Evolutionary conservation across 2,888 invertebrate species (phyloP), one percentile per base, ranked within the genome.

Genomic region (Unio delphinus): DNA sequence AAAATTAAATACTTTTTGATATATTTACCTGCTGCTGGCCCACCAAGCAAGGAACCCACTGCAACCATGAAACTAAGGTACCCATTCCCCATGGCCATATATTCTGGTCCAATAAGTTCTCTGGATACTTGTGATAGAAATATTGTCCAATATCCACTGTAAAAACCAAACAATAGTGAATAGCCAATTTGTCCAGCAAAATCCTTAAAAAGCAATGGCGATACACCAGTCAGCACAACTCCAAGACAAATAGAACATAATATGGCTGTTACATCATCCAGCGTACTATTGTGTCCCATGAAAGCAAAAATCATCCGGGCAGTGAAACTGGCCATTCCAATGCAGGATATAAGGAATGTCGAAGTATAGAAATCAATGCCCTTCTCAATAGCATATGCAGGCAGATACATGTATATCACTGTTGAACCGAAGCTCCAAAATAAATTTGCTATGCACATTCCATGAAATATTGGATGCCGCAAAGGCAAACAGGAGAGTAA

Each of bases 131-230:
- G 85, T 7, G 85, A 83, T 65, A 88, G 76, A 71, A 88, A 88
- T 11, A 87, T 88, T 8, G 86, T 87, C 88, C 88, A 88, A 75
- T 84, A 89, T n/a, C 88, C 88, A 68, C 81, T 82, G 75, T 88
- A 88, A 76, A 89, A 86, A 58, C 89, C 89, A 73, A 86, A 86
- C 64, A 89, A 76, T 30, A 89, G 71, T 7, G 85, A 83, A 73
- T 86, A 89, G 23, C 86, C 86, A n/a, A 88, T 84, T 72, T 88
- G 86, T 23, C 89, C 89, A 0, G 88, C 78, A 74, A 82, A 85
- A 61, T 84, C 81, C 60, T 88, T 80, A 75, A 88, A 88, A 68
- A 89, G 72, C 63, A 86, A 72, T 3, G 86, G 86, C 55, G 83
- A 85, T 26, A 87, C 83, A 8, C 88, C 87, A 1, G 88, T 88